Percentiles rank a stretch among this genome's conserved stretches.
Conservation (phyloP, 1,140 invertebrate species). For the Melanaphis sacchari region DNA sequence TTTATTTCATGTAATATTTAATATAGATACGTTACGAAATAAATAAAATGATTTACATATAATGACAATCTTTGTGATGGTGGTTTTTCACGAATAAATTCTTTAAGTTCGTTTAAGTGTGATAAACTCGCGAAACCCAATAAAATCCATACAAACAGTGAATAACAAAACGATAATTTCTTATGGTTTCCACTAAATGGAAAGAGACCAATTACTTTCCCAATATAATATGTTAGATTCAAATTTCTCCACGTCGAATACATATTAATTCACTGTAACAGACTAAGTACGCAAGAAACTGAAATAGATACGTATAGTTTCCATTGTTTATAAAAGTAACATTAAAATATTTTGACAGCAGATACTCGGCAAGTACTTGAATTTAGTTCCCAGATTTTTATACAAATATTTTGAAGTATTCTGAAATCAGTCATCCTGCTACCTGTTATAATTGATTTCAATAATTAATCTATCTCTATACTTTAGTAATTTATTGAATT, state of each 20-base stretch:
- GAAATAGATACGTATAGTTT: not conserved
- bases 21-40: not conserved
- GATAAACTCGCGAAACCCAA: not conserved
- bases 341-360: not conserved
- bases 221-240: not conserved
- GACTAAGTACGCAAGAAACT: not conserved
- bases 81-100: too few relatives aligned
- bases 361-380: not conserved
- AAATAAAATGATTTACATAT: not conserved
- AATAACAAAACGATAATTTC: not conserved
- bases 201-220: not conserved
- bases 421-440: not conserved
- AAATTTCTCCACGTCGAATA: not conserved
- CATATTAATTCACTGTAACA: not conserved
- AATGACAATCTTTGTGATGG: not conserved
- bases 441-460: not conserved
- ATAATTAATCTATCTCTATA: not conserved
- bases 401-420: not conserved
- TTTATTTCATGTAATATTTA: not conserved
- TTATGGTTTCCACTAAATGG: not conserved
- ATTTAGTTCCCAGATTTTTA: not conserved
- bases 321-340: not conserved
- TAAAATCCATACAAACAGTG: not conserved
- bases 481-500: not conserved
- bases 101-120: accelerated